Evolutionary conservation across 2,113 vertebrate species (phyloP).

Genomic region (Malurus melanocephalus): DNA sequence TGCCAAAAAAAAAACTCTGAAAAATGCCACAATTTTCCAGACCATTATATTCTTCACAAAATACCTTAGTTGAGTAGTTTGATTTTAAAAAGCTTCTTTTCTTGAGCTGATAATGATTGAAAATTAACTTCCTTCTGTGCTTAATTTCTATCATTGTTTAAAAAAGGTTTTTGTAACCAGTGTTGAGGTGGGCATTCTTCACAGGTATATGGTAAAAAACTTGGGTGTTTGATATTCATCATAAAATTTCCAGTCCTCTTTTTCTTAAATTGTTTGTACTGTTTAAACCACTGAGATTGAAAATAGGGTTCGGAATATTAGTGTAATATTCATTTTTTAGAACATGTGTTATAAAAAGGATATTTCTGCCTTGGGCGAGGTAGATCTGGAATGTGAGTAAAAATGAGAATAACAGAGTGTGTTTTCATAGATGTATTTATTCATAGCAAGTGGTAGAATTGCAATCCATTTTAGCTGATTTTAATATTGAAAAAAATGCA

Average conservation of each 20-base stretch:
- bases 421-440: neutral
- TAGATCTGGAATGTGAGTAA: neutral
- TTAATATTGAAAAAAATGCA: neutral
- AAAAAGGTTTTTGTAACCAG: accelerated
- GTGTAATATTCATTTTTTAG: neutral
- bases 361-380: neutral
- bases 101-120: neutral
- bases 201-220: neutral
- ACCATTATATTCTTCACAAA: neutral
- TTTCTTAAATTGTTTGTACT: neutral
- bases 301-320: neutral
- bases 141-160: neutral
- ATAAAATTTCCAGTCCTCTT: neutral
- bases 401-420: neutral
- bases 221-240: neutral
- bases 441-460: neutral
- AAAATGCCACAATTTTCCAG: neutral
- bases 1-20: accelerated
- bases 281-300: neutral
- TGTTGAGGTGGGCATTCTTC: neutral
- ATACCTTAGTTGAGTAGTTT: neutral
- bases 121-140: neutral
- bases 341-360: neutral
- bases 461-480: neutral
- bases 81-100: neutral